Evolutionary conservation across 2,888 invertebrate species (phyloP), one percentile per base, ranked within the genome.

Genomic region (Terebella lapidaria): DNA sequence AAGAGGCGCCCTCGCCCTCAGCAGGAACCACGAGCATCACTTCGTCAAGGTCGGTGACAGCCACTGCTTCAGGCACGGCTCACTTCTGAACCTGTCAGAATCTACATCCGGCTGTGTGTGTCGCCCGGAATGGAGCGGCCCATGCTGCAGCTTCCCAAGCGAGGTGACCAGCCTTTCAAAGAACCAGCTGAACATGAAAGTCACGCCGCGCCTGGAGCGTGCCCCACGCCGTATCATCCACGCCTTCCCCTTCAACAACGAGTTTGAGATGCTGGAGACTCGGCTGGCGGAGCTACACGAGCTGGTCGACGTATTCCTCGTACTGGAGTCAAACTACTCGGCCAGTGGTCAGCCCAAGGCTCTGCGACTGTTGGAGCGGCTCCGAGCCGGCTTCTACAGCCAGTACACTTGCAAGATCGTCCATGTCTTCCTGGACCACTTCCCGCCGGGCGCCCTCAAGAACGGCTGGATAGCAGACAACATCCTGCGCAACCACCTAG

Each of bases 231-330:
- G 65, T 15, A 59, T 67, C 35, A 65, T 67, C 53, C 52, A 66
- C 28, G 64, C 62, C 1, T 53, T 67, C 18, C 56, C 64, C 1
- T 67, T 67, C 53, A 61, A 60, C 53, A 46, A 56, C 18, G 67
- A 67, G 26, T 63, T 60, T 55, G 66, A 65, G 24, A 20, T 65
- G 22, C 51, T 67, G 24, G 64, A 65, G 56, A 84, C 87, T 54
- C 83, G 86, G 72, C 78, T 88, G 57, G 84, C 84, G 68, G 86
- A 87, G 72, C 79, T 88, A 20, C 78, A 83, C 56, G 80, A 83
- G 55, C 84, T 85, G 57, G 85, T 88, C 2, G 88, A 88, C 75
- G 83, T 86, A 62, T 88, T 87, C 78, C 81, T 88, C 60, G 78
- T 88, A 20, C 66, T 72, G 1, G 78, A 80, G 61, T 75, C 78